These are phyloP conservation scores for Sturnira hondurensis DNA, from an alignment of 2,113 vertebrate species.

Conservation along the genomic window DNA sequence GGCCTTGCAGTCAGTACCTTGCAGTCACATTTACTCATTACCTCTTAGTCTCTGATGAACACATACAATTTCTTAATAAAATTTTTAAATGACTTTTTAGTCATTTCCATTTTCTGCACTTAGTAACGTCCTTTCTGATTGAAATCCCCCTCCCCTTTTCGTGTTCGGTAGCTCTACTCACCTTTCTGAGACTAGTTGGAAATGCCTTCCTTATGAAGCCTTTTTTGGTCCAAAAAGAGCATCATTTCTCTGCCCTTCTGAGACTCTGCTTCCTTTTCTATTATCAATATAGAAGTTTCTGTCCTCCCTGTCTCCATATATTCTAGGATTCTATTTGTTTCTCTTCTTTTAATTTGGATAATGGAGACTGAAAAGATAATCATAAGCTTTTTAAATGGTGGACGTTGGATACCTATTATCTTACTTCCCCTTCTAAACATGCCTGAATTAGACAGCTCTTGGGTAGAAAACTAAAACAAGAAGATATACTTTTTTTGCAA, in stretches of 20 bases:
- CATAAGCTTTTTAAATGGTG: not conserved
- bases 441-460: not conserved
- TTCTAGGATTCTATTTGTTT: not conserved
- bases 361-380: not conserved
- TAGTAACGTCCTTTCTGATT: not conserved
- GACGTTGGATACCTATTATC: not conserved
- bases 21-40: not conserved
- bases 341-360: not conserved
- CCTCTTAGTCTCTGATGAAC: not conserved
- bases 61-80: not conserved
- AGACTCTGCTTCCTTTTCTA: not conserved
- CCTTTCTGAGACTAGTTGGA: not conserved
- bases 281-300: not conserved
- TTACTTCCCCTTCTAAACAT: not conserved
- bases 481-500: not conserved
- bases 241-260: not conserved
- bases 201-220: not conserved
- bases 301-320: not conserved
- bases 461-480: not conserved
- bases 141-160: not conserved
- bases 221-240: not conserved
- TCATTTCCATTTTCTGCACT: not conserved
- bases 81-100: not conserved
- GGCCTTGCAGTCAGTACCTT: not conserved
- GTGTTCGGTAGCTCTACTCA: not conserved